Percentiles rank a stretch among this genome's conserved stretches.
These are phyloP conservation scores for Aegithalos caudatus DNA, from an alignment of 2,113 vertebrate genomes.

Conservation along the genomic window DNA sequence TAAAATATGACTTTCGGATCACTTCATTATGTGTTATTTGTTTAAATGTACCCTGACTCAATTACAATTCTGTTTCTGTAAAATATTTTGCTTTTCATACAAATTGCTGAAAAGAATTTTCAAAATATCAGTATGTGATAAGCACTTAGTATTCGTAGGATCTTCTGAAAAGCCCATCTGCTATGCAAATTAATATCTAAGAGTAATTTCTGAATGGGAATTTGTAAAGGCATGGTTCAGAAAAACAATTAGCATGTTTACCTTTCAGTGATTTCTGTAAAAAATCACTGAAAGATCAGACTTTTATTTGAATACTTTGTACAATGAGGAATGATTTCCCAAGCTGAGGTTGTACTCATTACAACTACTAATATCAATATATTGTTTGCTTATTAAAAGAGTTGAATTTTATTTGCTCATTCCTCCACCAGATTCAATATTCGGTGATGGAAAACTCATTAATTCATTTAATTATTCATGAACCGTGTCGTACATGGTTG, in stretches of 20 bases:
- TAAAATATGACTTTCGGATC: neutral
- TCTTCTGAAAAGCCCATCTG: slow-evolving; percentile 40
- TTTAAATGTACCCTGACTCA: neutral
- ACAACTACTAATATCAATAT: neutral
- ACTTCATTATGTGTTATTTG: neutral
- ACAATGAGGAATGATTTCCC: neutral
- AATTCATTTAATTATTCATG: neutral
- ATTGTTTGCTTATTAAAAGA: neutral
- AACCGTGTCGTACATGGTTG: neutral
- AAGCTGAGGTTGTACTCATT: neutral
- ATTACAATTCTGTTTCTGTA: slow-evolving; percentile 26
- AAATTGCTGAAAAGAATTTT: slow-evolving; percentile 39
- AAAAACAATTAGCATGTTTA: slow-evolving; percentile 30
- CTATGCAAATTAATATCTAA: slow-evolving; percentile 59
- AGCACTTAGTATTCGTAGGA: neutral
- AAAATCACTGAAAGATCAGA: too few species aligned
- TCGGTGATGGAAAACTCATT: neutral
- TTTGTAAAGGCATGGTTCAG: neutral
- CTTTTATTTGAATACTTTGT: neutral
- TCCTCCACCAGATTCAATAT: neutral
- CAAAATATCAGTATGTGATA: neutral
- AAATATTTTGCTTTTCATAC: slow-evolving; percentile 42
- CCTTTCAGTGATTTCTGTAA: neutral
- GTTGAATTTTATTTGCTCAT: neutral
- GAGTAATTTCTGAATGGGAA: slow-evolving; percentile 33